Evolutionary conservation across 30 jellyfish, hydroid and myxozoan genomes (phyloP).

Genomic region (Turritopsis dohrnii): DNA sequence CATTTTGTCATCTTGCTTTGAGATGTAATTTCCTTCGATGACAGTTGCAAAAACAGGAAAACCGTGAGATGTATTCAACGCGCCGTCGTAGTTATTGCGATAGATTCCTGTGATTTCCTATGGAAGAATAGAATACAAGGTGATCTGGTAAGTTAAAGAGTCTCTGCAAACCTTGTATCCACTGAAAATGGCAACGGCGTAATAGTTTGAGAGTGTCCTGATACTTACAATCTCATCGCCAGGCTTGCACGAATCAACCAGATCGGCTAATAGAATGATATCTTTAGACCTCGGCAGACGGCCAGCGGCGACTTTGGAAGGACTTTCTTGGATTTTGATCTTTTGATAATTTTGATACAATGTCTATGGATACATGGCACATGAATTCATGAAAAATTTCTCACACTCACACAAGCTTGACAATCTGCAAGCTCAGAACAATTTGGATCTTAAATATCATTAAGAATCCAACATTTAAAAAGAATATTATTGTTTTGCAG

Average conservation of each 20-base stretch:
- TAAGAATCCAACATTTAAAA: too few relatives aligned
- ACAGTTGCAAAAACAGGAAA: conserved; percentile 97
- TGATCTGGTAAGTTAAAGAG: background rate
- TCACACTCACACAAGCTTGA: background rate
- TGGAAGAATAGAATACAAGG: background rate
- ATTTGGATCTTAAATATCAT: too few relatives aligned
- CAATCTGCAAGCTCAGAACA: too few relatives aligned
- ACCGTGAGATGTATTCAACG: conserved; percentile 79
- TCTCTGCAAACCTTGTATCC: background rate
- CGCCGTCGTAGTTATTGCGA: conserved; percentile 85
- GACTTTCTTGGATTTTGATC: conserved; percentile 92
- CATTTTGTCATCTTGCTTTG: conserved; percentile 80
- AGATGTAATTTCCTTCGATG: conserved; percentile 83
- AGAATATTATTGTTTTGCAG: too few relatives aligned
- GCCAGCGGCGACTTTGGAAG: conserved; percentile 98
- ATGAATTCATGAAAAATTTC: too few relatives aligned
- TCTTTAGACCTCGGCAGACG: conserved; percentile 97
- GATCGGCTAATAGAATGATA: conserved; percentile 81
- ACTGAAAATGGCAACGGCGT: too few relatives aligned
- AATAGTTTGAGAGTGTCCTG: too few relatives aligned
- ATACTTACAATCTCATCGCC: conserved; percentile 95
- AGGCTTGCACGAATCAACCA: conserved; percentile 97
- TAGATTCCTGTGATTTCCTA: conserved; percentile 96
- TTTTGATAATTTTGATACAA: conserved; percentile 87
- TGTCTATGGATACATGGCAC: conserved; percentile 38